Base-by-base conservation (phyloP, 2,797 vertebrate species). In the Myoxocephalus aenaeus region DNA sequence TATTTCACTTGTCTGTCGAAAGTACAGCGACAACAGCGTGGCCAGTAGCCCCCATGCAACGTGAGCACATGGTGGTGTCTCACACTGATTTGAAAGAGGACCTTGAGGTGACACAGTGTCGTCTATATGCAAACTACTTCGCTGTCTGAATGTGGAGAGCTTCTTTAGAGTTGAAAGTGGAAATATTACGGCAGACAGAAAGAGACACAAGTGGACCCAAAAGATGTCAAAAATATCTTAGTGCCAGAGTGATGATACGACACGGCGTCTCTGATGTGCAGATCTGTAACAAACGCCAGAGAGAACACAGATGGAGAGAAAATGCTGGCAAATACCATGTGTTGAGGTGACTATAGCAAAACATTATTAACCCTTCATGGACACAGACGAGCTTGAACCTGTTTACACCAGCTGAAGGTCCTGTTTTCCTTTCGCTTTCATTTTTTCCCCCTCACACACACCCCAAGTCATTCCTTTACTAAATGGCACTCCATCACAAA, bases 61-160 rank as follows among this genome's bases (percentile, higher is more conserved):
- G 48, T 53, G 8, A 12, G 51, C 36, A 12, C 13, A 38, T 7
- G 11, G 42, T 34, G 2, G 8, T 46, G 34, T 65, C 68, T 79
- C 53, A 61, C 27, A 73, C 5, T 7, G 9, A 18, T 61, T 4
- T 73, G 64, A 84, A 62, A 61, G 9, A 59, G 15, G 40, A 32
- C 40, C 65, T 76, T 20, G n/a, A 70, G 42, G 67, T 70, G 51
- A 61, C 51, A 61, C 51, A n/a, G 44, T 65, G 44, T 67, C 57
- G 75, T 84, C 46, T 70, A 50, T 70, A 87, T 86, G 69, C 65
- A 79, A 63, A 70, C 66, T 25, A 71, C 78, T 34, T 70, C 68
- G 14, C 27, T 70, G 54, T 66, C 50, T 71, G 72, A 73, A 70
- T 75, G 50, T 64, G 58, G 34, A 76, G 29, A 75, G n/a, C 38